These are phyloP conservation scores for Caenorhabditis sp. DNA, from an alignment of 2,888 invertebrate species.

Conservation along the genomic window DNA sequence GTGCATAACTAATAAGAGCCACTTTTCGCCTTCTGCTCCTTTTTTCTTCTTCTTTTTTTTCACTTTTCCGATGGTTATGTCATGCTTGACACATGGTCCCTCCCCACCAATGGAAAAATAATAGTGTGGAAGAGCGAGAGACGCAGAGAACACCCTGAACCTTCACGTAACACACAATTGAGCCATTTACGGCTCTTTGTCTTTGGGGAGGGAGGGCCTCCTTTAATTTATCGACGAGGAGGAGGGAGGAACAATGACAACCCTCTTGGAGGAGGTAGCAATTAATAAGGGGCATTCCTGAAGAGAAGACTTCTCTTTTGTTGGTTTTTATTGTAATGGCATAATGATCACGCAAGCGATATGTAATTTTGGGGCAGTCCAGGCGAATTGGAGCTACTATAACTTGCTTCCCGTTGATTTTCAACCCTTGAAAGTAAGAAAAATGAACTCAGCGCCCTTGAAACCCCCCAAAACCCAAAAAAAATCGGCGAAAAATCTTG, in stretches of 20 bases:
- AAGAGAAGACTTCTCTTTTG: neutral
- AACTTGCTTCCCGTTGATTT: too few relatives aligned
- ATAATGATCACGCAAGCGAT: too few relatives aligned
- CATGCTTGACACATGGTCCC: constrained; percentile 38
- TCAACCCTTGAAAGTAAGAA: too few relatives aligned
- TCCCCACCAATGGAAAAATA: neutral
- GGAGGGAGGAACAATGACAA: constrained; percentile 16
- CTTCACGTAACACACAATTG: constrained; percentile 16
- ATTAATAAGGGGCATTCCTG: constrained; percentile 19
- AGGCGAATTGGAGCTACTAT: neutral
- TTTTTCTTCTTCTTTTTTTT: neutral
- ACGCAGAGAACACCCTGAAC: neutral
- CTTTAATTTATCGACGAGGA: constrained; percentile 30
- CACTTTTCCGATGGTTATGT: neutral
- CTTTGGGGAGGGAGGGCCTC: neutral
- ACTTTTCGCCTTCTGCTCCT: constrained; percentile 7
- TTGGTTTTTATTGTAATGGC: neutral
- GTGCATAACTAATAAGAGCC: constrained; percentile 4
- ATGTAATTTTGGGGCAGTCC: neutral
- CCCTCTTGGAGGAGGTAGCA: neutral
- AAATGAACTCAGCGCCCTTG: neutral
- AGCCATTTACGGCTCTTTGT: constrained; percentile 17
- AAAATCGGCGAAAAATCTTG: neutral
- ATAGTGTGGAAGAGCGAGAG: neutral
- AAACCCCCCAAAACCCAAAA: neutral